A percentile compares a stretch with the other conserved stretches of the same genome.
These are phyloP conservation scores for Cantharis nigra DNA, from an alignment of 2,888 invertebrate genomes.

Conservation along the genomic window DNA sequence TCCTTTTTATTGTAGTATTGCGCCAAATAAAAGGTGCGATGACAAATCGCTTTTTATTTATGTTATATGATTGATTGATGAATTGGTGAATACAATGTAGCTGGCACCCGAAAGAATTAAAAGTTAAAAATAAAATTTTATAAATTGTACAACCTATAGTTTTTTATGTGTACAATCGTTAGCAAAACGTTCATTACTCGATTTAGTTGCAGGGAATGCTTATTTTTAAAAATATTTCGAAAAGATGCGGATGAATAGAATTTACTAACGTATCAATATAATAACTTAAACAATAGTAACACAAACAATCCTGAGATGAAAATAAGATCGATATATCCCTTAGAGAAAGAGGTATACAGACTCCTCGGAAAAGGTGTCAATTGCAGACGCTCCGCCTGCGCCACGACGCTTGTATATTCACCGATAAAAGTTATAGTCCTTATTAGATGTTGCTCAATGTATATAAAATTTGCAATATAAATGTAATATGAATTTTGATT, in stretches of 20 bases:
- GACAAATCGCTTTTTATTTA: slow-evolving; percentile 32
- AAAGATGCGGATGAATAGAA: not conserved
- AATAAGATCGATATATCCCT: slow-evolving; percentile 23
- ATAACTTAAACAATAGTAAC: not conserved
- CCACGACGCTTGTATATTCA: slow-evolving; percentile 23
- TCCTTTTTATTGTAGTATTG: slow-evolving; percentile 18
- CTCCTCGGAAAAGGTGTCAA: slow-evolving; percentile 26
- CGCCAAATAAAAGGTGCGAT: slow-evolving; percentile 25
- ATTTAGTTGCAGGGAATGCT: too few relatives aligned
- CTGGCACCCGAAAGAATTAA: slow-evolving; percentile 3
- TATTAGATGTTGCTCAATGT: not conserved
- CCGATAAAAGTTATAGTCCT: slow-evolving; percentile 14
- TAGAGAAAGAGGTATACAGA: slow-evolving; percentile 20
- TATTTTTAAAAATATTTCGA: not conserved
- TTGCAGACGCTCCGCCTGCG: slow-evolving; percentile 27
- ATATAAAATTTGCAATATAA: not conserved
- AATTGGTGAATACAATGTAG: not conserved
- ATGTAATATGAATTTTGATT: not conserved
- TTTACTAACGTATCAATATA: not conserved
- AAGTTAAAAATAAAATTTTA: slow-evolving; percentile 5
- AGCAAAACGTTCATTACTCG: not conserved
- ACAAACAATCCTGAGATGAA: slow-evolving; percentile 3
- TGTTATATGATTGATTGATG: slow-evolving; percentile 19
- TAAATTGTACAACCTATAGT: slow-evolving; percentile 4
- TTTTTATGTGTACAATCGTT: not conserved